Evolutionary conservation across 2,888 invertebrate species (phyloP).

Genomic region (Norana najaformis): DNA sequence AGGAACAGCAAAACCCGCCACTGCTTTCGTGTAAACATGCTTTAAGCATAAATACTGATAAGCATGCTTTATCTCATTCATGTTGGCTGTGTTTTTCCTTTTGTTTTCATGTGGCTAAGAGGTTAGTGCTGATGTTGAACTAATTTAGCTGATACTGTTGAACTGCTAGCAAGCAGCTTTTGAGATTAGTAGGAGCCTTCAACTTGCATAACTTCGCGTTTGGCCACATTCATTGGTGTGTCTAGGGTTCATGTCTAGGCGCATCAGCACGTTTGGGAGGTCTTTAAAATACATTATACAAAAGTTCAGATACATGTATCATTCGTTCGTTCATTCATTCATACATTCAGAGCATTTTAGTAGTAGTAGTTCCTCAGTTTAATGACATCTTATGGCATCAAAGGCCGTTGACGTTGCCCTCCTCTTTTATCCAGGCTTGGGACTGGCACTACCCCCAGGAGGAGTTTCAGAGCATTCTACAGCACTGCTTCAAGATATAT

Average conservation of each 20-base stretch:
- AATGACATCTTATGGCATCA: too few species aligned
- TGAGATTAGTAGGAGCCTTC: background rate
- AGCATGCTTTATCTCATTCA: background rate
- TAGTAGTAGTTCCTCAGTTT: too few species aligned
- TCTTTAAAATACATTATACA: background rate
- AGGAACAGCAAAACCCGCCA: background rate
- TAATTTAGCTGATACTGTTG: background rate
- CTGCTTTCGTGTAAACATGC: background rate
- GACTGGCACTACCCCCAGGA: too few species aligned
- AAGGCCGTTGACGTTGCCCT: too few species aligned
- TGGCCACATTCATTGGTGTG: too few species aligned
- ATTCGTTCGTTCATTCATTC: background rate
- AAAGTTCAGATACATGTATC: background rate
- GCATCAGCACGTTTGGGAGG: background rate
- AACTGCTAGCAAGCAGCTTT: background rate
- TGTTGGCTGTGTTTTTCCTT: background rate
- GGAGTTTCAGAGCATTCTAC: too few species aligned
- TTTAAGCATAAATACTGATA: slow-evolving; percentile 13
- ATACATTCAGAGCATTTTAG: background rate
- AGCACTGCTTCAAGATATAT: too few species aligned
- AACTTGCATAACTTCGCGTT: background rate
- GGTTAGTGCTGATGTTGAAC: background rate
- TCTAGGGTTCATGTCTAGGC: background rate
- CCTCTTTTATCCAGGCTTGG: too few species aligned
- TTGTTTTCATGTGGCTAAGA: background rate